These are phyloP conservation scores for Syngnathus acus DNA, from an alignment of 2,797 vertebrate species.

Conservation along the genomic window DNA sequence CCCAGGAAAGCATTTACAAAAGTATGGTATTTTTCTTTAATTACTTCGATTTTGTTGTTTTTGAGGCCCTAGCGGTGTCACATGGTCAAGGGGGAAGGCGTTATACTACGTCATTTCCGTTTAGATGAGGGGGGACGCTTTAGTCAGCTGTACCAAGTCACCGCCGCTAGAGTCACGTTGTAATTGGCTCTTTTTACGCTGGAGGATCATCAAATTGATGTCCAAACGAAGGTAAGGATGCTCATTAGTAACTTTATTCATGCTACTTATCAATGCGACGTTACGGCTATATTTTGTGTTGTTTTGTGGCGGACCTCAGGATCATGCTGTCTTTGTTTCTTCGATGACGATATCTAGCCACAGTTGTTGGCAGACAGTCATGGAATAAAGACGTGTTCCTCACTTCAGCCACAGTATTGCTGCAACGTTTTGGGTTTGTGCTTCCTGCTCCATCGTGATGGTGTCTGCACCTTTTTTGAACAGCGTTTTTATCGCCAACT, in stretches of 20 bases:
- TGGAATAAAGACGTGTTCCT: no score
- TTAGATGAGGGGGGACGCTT: constrained; percentile 20
- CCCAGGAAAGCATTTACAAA: no score
- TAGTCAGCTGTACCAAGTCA: constrained; percentile 22
- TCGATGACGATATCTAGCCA: no score
- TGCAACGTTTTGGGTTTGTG: neutral
- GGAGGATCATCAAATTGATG: neutral
- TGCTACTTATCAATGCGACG: neutral
- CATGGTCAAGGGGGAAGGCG: constrained; percentile 1
- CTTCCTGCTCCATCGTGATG: neutral
- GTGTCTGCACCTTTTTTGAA: neutral
- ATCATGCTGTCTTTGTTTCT: no score
- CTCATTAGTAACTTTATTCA: neutral
- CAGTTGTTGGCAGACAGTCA: no score
- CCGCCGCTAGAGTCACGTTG: constrained; percentile 1
- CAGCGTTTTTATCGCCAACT: neutral
- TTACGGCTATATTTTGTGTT: neutral
- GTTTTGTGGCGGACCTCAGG: neutral
- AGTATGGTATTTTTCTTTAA: no score
- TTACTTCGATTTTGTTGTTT: no score
- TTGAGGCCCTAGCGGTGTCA: constrained; percentile 8
- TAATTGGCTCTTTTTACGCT: neutral
- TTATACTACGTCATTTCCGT: neutral
- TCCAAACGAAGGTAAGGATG: constrained; percentile 29
- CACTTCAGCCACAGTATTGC: no score